phyloP scores from a whole-genome alignment of 2,888 invertebrate species.

The Branchinecta sandiegonensis region DNA sequence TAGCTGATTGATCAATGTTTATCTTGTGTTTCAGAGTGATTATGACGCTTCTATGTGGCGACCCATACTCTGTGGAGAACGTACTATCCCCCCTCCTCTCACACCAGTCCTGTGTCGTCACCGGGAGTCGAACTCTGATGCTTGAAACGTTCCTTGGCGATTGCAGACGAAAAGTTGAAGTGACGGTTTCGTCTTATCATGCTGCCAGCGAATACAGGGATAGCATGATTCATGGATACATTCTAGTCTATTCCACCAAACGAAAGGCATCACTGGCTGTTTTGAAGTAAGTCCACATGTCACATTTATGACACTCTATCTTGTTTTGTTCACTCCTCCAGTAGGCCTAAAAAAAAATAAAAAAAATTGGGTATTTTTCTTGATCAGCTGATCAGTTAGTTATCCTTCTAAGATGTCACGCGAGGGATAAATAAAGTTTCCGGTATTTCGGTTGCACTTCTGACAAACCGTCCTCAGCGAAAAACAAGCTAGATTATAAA shows the following conservation, averaged over 20 bases:
- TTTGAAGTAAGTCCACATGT: constrained; percentile 50
- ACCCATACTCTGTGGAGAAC: constrained; percentile 77
- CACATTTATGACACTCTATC: too few relatives aligned
- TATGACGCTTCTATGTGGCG: constrained; percentile 93
- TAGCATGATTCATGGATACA: constrained; percentile 84
- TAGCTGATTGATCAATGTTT: constrained; percentile 24
- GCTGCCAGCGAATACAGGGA: constrained; percentile 81
- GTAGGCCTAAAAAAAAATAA: too few relatives aligned
- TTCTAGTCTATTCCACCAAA: constrained; percentile 85
- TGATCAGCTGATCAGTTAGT: too few relatives aligned
- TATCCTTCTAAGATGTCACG: too few relatives aligned
- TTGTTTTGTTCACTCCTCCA: too few relatives aligned
- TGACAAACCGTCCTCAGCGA: too few relatives aligned
- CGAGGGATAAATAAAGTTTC: too few relatives aligned
- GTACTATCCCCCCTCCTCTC: constrained; percentile 71
- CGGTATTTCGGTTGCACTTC: too few relatives aligned
- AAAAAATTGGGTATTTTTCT: too few relatives aligned
- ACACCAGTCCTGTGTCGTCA: constrained; percentile 71
- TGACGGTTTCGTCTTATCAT: constrained; percentile 75
- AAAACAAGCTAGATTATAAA: too few relatives aligned
- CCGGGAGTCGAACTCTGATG: constrained; percentile 71
- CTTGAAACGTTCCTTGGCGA: constrained; percentile 84
- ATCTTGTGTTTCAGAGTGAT: constrained; percentile 47
- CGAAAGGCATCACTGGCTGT: constrained; percentile 86
- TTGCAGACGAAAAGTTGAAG: constrained; percentile 55